Evolutionary conservation across 1,140 invertebrate genomes (phyloP).

Genomic region (Lasioglossum albipes): DNA sequence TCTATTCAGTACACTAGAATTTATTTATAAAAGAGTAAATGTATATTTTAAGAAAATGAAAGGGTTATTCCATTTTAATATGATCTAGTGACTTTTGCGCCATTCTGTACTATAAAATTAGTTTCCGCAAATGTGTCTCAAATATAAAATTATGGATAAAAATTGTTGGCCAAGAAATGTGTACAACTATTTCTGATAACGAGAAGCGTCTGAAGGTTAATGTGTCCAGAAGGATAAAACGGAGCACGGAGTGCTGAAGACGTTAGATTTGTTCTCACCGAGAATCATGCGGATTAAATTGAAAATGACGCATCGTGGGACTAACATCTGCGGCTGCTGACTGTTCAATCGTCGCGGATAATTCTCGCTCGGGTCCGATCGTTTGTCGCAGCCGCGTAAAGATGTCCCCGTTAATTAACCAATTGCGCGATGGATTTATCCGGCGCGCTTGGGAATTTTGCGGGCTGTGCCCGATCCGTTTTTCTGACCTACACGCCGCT

Average conservation of each 20-base stretch:
- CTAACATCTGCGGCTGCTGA: not conserved
- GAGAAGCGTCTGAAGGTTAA: too few relatives aligned
- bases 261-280: not conserved
- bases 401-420: slow-evolving; percentile 62
- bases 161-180: too few relatives aligned
- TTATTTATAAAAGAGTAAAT: too few relatives aligned
- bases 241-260: not conserved
- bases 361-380: slow-evolving; percentile 8
- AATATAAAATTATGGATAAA: too few relatives aligned
- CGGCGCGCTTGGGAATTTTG: slow-evolving; percentile 36
- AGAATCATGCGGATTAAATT: not conserved
- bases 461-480: slow-evolving; percentile 31
- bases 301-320: not conserved
- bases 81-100: too few relatives aligned
- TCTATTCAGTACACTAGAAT: too few relatives aligned
- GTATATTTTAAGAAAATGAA: too few relatives aligned
- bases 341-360: not conserved
- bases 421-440: slow-evolving; percentile 66
- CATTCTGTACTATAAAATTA: too few relatives aligned
- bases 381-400: slow-evolving; percentile 27
- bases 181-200: too few relatives aligned
- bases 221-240: not conserved
- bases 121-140: too few relatives aligned
- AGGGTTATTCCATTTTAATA: too few relatives aligned
- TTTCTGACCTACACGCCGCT: slow-evolving; percentile 10